These are phyloP conservation scores for Atethmia centrago DNA, from an alignment of 2,888 invertebrate species.

Conservation along the genomic window DNA sequence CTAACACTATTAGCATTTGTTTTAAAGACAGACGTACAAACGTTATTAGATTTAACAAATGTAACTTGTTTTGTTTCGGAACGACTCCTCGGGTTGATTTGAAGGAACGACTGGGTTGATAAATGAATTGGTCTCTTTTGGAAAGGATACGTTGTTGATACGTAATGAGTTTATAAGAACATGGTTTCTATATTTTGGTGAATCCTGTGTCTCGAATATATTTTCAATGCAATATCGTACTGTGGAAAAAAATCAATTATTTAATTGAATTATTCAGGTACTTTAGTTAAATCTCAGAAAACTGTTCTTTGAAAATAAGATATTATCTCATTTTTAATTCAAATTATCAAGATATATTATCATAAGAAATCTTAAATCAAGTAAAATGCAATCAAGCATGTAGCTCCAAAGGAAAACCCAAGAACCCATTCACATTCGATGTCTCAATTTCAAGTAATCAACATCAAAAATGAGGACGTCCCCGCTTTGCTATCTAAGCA, in stretches of 20 bases:
- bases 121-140: slow-evolving; percentile 12
- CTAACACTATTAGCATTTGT: slow-evolving; percentile 38
- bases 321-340: neutral
- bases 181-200: too few species aligned
- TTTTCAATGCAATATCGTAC: neutral
- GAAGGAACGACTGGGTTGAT: neutral
- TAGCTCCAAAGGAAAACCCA: slow-evolving; percentile 1
- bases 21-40: slow-evolving; percentile 29
- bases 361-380: slow-evolving; percentile 20
- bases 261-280: too few species aligned
- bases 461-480: slow-evolving; percentile 56
- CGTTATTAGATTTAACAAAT: slow-evolving; percentile 39
- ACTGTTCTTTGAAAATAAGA: neutral
- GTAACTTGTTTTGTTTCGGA: slow-evolving; percentile 11
- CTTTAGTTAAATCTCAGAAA: neutral
- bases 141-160: slow-evolving; percentile 3
- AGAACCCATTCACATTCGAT: slow-evolving; percentile 32
- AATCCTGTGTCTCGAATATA: neutral
- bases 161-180: neutral
- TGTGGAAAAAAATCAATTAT: too few species aligned
- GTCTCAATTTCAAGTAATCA: slow-evolving; percentile 66
- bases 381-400: slow-evolving; percentile 5
- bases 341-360: too few species aligned
- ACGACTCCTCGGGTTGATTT: slow-evolving; percentile 10
- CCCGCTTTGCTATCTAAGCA: slow-evolving; percentile 57